phyloP scores from a whole-genome alignment of 2,888 invertebrate genomes.

The Augochlorella aurata region DNA sequence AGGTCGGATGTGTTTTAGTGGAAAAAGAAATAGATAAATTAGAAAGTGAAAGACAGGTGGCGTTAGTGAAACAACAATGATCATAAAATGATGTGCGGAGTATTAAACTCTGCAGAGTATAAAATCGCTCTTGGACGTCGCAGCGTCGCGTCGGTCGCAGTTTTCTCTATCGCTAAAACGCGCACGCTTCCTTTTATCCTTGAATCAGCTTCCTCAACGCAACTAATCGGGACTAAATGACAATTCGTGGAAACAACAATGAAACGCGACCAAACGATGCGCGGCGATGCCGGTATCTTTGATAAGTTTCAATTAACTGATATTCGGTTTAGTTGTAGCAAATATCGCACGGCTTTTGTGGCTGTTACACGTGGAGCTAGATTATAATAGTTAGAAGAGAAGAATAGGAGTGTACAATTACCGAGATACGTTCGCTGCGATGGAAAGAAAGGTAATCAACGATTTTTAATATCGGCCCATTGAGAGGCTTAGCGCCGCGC shows the following conservation, averaged over 20 bases:
- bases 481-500: not conserved
- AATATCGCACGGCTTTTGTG: too few relatives aligned
- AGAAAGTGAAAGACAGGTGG: too few relatives aligned
- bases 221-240: not conserved
- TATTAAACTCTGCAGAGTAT: not conserved
- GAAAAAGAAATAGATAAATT: too few relatives aligned
- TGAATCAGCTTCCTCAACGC: not conserved
- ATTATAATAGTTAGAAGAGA: not conserved
- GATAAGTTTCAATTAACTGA: constrained; percentile 7
- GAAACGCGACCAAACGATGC: not conserved
- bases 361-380: too few relatives aligned
- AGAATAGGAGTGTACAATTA: not conserved
- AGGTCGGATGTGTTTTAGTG: too few relatives aligned
- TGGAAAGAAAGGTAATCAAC: not conserved
- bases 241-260: not conserved
- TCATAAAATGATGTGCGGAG: not conserved
- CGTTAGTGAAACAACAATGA: not conserved
- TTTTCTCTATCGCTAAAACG: constrained; percentile 1
- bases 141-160: not conserved
- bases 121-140: not conserved
- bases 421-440: not conserved
- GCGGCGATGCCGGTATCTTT: not conserved
- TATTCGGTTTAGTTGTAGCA: not conserved
- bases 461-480: not conserved
- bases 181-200: not conserved